Percentiles rank a stretch among this genome's conserved stretches.
phyloP scores from a whole-genome alignment of 2,113 vertebrate genomes.

The Microtus richardsoni region DNA sequence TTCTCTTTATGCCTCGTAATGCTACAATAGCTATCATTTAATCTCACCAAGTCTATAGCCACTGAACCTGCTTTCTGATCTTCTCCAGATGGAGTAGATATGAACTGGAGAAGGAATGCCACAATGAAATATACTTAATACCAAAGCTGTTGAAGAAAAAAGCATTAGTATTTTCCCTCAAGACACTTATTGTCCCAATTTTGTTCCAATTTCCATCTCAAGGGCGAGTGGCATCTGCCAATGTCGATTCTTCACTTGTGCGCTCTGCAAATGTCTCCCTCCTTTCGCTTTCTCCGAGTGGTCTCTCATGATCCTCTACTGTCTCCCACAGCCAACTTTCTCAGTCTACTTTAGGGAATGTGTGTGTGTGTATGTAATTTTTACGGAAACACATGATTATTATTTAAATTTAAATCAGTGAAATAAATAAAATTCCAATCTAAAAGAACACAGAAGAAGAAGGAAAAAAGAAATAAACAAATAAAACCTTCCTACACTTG shows the following conservation, averaged over 20 bases:
- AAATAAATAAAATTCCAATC: neutral
- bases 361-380: neutral
- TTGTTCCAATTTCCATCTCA: neutral
- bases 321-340: neutral
- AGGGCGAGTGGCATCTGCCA: neutral
- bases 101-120: neutral
- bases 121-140: neutral
- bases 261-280: neutral
- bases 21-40: neutral
- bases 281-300: neutral
- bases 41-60: neutral
- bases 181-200: neutral
- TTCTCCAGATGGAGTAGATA: neutral
- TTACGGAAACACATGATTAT: neutral
- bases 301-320: neutral
- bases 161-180: neutral
- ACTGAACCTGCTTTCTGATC: neutral
- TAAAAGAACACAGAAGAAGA: neutral
- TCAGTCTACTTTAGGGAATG: neutral
- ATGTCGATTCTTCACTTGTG: neutral
- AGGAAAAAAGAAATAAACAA: neutral
- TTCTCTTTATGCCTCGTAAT: neutral
- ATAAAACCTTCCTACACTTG: too few species aligned
- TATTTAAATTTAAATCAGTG: neutral
- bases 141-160: constrained; percentile 13